These are phyloP conservation scores for Eristalis tenax DNA, from an alignment of 2,888 invertebrate genomes.

Conservation along the genomic window DNA sequence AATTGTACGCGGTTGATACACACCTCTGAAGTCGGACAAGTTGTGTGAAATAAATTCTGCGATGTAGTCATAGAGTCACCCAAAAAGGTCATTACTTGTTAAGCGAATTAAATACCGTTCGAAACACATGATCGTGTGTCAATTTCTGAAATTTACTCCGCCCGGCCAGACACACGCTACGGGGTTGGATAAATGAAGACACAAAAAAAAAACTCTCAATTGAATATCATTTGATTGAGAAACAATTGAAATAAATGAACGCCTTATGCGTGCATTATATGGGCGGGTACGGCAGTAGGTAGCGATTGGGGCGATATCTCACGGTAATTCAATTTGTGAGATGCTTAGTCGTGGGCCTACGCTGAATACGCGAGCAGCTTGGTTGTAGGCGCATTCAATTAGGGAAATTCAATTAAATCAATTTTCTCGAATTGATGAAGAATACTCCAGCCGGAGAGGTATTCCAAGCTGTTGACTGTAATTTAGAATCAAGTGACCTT, in stretches of 20 bases:
- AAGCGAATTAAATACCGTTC: conserved; percentile 37
- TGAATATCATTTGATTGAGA: conserved; percentile 55
- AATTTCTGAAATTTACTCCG: conserved; percentile 6
- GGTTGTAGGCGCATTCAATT: conserved; percentile 11
- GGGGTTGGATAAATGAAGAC: conserved; percentile 8
- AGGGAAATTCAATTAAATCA: conserved; percentile 32
- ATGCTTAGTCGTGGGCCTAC: not conserved
- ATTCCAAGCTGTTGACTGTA: not conserved
- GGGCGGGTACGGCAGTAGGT: not conserved
- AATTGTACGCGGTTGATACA: not conserved
- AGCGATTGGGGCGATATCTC: conserved; percentile 26
- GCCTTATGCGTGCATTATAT: conserved; percentile 9
- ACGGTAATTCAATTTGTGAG: conserved; percentile 49
- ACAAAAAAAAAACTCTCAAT: conserved; percentile 37
- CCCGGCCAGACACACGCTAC: not conserved
- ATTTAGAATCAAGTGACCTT: not conserved
- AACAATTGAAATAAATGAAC: conserved; percentile 51
- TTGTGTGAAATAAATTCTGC: not conserved
- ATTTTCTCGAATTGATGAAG: conserved; percentile 14
- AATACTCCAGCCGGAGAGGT: not conserved
- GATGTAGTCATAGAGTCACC: not conserved
- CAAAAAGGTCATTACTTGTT: conserved; percentile 29
- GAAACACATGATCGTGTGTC: conserved; percentile 27
- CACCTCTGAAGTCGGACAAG: not conserved
- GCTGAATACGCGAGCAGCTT: conserved; percentile 3